Evolutionary conservation across 2,888 invertebrate genomes (phyloP).

Genomic region (Tiliacea citrago): DNA sequence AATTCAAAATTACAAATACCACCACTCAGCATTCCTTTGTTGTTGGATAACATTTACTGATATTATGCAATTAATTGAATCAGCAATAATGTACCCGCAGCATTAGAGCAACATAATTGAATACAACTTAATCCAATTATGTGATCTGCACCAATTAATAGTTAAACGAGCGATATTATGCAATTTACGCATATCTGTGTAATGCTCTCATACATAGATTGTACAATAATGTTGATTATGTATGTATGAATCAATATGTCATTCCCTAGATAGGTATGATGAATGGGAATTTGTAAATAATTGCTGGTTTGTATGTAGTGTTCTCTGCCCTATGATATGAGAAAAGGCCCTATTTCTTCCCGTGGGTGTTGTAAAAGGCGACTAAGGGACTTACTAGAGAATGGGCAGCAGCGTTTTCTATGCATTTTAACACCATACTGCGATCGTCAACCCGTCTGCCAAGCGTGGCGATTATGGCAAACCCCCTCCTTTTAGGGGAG

Average conservation of each 20-base stretch:
- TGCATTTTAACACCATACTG: no score
- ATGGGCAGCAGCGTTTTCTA: no score
- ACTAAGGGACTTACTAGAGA: no score
- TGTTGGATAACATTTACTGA: slow-evolving; percentile 6
- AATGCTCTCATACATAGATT: slow-evolving; percentile 10
- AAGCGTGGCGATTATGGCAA: no score
- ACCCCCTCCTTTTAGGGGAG: no score
- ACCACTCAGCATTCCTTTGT: neutral
- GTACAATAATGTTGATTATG: slow-evolving; percentile 1
- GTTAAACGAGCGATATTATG: slow-evolving; percentile 38
- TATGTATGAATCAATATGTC: slow-evolving; percentile 23
- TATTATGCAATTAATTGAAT: slow-evolving; percentile 56
- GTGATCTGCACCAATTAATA: slow-evolving; percentile 53
- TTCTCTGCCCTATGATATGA: neutral
- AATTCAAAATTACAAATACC: neutral
- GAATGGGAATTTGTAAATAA: slow-evolving; percentile 2
- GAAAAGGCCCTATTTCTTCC: no score
- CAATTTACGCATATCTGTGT: slow-evolving; percentile 24
- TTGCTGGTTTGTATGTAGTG: neutral
- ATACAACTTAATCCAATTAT: slow-evolving; percentile 65
- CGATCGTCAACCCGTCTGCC: no score
- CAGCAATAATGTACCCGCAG: slow-evolving; percentile 46
- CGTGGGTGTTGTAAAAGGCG: no score
- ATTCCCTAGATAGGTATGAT: slow-evolving; percentile 3
- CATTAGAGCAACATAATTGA: slow-evolving; percentile 63